Evolutionary conservation across 1,140 invertebrate species (phyloP).

Genomic region (Dendroctonus valens): DNA sequence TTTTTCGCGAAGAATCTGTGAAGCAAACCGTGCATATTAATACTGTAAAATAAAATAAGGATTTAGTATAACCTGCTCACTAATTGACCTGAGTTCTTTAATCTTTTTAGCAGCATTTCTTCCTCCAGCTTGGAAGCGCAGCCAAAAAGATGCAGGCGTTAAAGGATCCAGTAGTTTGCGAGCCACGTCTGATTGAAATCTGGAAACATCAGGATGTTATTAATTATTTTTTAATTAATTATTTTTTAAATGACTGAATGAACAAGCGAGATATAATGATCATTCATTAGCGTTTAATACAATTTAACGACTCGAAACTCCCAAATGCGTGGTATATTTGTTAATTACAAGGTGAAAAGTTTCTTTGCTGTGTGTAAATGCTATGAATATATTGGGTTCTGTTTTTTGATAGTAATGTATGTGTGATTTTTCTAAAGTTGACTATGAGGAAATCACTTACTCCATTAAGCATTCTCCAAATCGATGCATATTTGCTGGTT

Average conservation of each 20-base stretch:
- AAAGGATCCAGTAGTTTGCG: not conserved
- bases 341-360: too few relatives aligned
- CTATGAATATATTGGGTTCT: too few relatives aligned
- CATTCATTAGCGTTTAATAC: too few relatives aligned
- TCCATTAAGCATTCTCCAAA: conserved; percentile 3
- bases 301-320: too few relatives aligned
- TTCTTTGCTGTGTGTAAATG: too few relatives aligned
- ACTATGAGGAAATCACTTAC: too few relatives aligned
- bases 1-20: not conserved
- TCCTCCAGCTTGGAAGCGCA: not conserved
- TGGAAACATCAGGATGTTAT: not conserved
- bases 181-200: conserved; percentile 5
- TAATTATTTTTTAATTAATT: not conserved
- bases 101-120: not conserved
- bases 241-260: too few relatives aligned
- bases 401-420: too few relatives aligned
- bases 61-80: not conserved
- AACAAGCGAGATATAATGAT: too few relatives aligned
- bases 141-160: not conserved
- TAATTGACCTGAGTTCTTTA: not conserved
- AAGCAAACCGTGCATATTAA: not conserved
- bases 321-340: too few relatives aligned
- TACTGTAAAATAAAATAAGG: not conserved
- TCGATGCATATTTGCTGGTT: not conserved
- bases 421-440: too few relatives aligned